Base-by-base conservation (phyloP, 2,888 invertebrate species). In the Zhengitettix transpicula region DNA sequence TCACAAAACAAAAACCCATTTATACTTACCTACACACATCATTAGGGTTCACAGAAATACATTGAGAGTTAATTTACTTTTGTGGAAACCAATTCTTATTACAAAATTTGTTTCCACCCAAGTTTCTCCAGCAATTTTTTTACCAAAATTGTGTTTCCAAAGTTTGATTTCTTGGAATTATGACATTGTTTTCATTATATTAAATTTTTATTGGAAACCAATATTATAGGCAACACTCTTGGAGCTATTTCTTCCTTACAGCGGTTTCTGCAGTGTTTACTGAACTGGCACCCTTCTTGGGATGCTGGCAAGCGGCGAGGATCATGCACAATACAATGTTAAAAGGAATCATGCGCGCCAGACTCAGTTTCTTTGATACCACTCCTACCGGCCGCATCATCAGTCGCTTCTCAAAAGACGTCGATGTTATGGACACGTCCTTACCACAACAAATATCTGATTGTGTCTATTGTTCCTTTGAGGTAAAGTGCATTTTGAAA, bases 391-490 rank as follows among this genome's bases (percentile, higher is more conserved):
- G 77, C 69, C 73, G 77, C 67, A 74, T 77, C 67, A 70, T 75
- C 70, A 71, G 82, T 75, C 80, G 85, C 72, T 86, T 85, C 75
- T 65, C 70, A 12, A 69, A 85, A 81, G 87, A 87, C 74, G 75
- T 86, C 67, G 85, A 87, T 72, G 78, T 83, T 66, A 72, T 85
- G 78, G 87, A 87, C 74, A 79, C 79, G 68, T 78, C 78, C 68
- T 78, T 86, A 66, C 84, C 85, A 63, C 78, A 77, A 74, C 77
- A 82, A 75, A 75, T 81, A 72, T 75, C 80, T 67, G 84, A 84
- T 77, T 80, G 79, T 73, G 74, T 81, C 72, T 84, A 79, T 80
- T 85, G 85, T 76, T 72, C 80, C 67, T 84, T 81, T 72, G 84
- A 85, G 85, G 85, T 85, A 85, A 80, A 69, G 61, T 56, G 52